Base-by-base conservation (phyloP, 2,113 vertebrate species). In the Probosciger aterrimus region DNA sequence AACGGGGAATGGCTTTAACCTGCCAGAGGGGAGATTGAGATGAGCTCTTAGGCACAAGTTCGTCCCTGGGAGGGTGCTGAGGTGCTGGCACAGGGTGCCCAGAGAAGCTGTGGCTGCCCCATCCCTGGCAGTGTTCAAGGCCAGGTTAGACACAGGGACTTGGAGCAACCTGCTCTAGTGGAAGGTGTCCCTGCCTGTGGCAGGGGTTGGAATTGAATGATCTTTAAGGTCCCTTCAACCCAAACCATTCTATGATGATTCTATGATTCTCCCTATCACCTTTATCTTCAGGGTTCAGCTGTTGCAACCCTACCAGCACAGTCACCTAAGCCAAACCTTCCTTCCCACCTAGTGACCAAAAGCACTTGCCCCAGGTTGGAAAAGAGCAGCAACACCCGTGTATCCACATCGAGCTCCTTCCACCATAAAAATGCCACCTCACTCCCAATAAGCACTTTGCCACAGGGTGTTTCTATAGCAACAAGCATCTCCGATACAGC, bases 281-380 rank as follows among this genome's bases (percentile, higher is more conserved):
- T 24, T 53, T 86, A 4, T 5, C 49, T 6, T 25, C 49, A 50
- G 33, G 3, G 0, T 1, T 7, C 0, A 4, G 57, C 41, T 59
- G 18, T 2, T 6, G 33, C 50, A 90, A 27, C 67, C 47, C 28
- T 13, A 24, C 67, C 57, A 41, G n/a, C 3, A 1, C 9, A 0
- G 6, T 0, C 10, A 3, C 15, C 30, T 25, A 39, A 33, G 22
- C 23, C 80, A 90, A 5, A 2, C 23, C 47, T 55, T 33, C 49
- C 9, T 57, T 37, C 20, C 37, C 2, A 0, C 6, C 25, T 2
- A 13, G 37, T 0, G 4, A 9, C 70, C 78, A 12, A 60, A 68
- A 71, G 15, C 23, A 1, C 47, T 28, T 0, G 4, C 14, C 31
- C 17, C 52, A 31, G 67, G 67, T 60, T 7, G 1, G 69, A 7